These are phyloP conservation scores for Neolamprologus toae DNA, from an alignment of 2,113 vertebrate genomes.

Conservation along the genomic window DNA sequence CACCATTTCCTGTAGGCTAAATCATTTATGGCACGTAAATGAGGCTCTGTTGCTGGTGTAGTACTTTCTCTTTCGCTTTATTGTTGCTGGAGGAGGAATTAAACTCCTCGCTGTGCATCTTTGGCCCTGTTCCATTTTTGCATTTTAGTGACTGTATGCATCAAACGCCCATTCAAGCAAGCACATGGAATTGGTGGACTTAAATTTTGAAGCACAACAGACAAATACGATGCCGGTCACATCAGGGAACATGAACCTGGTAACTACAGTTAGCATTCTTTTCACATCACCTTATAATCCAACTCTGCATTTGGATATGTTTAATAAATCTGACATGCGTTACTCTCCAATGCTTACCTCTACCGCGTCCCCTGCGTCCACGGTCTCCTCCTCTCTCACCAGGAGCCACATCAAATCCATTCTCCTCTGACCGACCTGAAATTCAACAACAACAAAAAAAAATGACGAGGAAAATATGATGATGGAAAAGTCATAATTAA, in stretches of 20 bases:
- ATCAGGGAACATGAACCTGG: neutral
- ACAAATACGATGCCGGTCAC: neutral
- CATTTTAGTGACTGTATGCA: neutral
- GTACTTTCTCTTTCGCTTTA: neutral
- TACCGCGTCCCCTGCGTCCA: conserved; percentile 81
- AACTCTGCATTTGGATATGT: neutral
- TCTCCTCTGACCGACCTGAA: conserved; percentile 86
- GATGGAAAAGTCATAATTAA: neutral
- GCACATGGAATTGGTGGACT: neutral
- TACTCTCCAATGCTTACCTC: conserved; percentile 68
- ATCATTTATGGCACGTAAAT: neutral
- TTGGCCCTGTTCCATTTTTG: neutral
- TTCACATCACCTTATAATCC: neutral
- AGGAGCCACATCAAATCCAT: conserved; percentile 82
- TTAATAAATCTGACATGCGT: neutral
- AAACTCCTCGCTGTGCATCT: neutral
- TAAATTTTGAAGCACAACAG: neutral
- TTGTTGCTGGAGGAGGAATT: neutral
- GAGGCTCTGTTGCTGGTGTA: neutral
- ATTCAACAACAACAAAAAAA: neutral
- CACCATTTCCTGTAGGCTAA: neutral
- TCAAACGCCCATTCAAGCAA: neutral
- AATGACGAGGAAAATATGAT: neutral
- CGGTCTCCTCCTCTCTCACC: conserved; percentile 83
- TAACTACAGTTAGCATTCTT: neutral